Base-by-base conservation (phyloP, 1,140 invertebrate species). In the Tetramorium parvispinum region DNA sequence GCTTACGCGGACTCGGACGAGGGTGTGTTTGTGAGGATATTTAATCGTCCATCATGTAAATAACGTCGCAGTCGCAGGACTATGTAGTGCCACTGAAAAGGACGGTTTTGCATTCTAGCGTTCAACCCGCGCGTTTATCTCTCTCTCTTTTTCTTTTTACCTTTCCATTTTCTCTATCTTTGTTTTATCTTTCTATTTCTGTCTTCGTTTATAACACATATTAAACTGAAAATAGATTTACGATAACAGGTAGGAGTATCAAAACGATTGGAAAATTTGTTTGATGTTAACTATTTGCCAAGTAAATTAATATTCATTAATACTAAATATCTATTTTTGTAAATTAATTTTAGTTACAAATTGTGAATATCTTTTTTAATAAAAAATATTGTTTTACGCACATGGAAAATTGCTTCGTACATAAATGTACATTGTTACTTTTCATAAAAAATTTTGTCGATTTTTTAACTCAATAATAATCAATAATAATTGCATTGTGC, bases 21-120 rank as follows among this genome's bases (percentile, higher is more conserved):
- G 61, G 27, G 49, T 78, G 49, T 70, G 65, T 61, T 83, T 83
- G 46, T 53, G 40, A 81, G 68, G 59, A 77, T n/a, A 77, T 40
- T 86, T 66, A 83, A 88, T 89, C 55, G 55, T 46, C 51, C 40
- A 82, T 82, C 65, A 32, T 37, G 77, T 65, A 77, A 86, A 89
- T 86, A 83, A 68, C 77, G 37, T 37, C 70, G 21, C 18, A 53
- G 75, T 32, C 68, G 18, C 18, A 40, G 82, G 11, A 63, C 24
- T 43, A 59, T 24, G 76, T 53, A 86, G 66, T 71, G 63, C 68
- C 32, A 32, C 51, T 63, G 66, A 40, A 21, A 63, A 32, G 16
- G n/a, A 75, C 51, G 37, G 37, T 57, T 63, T 59, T 11, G 53
- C 49, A 0, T 24, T 40, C 27, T 27, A n/a, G 46, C 53, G 16